Conservation (phyloP, 2,797 vertebrate genomes). For the Phalanger gymnotis region DNA sequence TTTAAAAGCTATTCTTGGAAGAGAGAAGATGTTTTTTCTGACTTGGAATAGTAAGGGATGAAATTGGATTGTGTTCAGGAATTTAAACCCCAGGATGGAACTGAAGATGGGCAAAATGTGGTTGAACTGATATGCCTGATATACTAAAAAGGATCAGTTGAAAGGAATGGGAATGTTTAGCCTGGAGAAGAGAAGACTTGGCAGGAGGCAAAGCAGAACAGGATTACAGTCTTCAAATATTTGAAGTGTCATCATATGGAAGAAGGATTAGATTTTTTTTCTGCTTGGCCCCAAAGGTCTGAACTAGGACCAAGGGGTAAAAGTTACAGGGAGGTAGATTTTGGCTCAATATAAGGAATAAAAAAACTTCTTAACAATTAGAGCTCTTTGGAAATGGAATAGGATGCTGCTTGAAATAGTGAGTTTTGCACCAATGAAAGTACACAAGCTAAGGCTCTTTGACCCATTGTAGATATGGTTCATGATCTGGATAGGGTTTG, state of each 20-base stretch:
- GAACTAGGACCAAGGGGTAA: neutral
- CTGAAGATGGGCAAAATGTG: neutral
- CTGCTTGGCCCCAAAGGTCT: neutral
- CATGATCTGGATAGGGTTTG: neutral
- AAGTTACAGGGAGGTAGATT: neutral
- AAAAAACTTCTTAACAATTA: neutral
- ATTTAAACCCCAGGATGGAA: neutral
- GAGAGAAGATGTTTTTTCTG: neutral
- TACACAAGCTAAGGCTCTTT: neutral
- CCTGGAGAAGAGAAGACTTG: neutral
- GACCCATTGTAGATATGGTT: neutral
- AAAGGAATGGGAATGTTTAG: neutral
- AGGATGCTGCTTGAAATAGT: neutral
- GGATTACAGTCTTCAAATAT: conserved; percentile 1
- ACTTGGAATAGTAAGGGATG: neutral
- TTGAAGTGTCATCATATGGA: neutral
- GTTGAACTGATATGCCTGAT: neutral
- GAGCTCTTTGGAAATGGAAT: neutral
- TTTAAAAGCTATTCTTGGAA: neutral
- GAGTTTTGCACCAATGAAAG: neutral
- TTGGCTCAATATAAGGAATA: neutral
- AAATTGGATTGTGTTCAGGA: neutral
- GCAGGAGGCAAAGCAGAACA: neutral
- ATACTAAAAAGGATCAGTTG: neutral
- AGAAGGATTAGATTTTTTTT: neutral